phyloP scores from a whole-genome alignment of 1,140 invertebrate genomes.

The Camponotus floridanus region DNA sequence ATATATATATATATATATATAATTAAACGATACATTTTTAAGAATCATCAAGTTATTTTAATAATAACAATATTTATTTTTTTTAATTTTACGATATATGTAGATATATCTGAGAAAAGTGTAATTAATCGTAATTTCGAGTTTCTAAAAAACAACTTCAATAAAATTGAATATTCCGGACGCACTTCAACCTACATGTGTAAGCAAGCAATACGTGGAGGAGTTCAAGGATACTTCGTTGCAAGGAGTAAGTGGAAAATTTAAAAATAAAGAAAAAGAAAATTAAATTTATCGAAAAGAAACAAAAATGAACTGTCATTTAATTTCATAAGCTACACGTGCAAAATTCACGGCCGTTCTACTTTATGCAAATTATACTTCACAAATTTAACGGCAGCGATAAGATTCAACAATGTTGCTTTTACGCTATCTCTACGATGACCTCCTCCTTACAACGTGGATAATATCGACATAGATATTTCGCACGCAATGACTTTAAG shows the following conservation, averaged over 20 bases:
- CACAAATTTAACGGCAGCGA: constrained; percentile 43
- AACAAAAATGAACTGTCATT: not conserved
- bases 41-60: too few relatives aligned
- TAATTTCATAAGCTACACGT: constrained; percentile 28
- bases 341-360: constrained; percentile 29
- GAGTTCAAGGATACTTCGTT: not conserved
- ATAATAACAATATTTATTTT: too few relatives aligned
- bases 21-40: too few relatives aligned
- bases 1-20: too few relatives aligned
- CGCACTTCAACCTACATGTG: not conserved
- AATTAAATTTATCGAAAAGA: not conserved
- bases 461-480: constrained; percentile 43
- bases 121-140: too few relatives aligned
- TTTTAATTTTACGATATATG: too few relatives aligned
- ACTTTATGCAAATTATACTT: constrained; percentile 48
- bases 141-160: too few relatives aligned
- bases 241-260: not conserved
- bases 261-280: not conserved
- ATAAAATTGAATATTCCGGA: not conserved
- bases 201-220: not conserved
- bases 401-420: constrained; percentile 57
- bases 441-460: constrained; percentile 45
- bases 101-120: too few relatives aligned
- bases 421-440: constrained; percentile 54
- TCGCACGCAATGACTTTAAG: constrained; percentile 46